These are phyloP conservation scores for Engystomops pustulosus DNA, from an alignment of 2,113 vertebrate genomes.

Conservation along the genomic window DNA sequence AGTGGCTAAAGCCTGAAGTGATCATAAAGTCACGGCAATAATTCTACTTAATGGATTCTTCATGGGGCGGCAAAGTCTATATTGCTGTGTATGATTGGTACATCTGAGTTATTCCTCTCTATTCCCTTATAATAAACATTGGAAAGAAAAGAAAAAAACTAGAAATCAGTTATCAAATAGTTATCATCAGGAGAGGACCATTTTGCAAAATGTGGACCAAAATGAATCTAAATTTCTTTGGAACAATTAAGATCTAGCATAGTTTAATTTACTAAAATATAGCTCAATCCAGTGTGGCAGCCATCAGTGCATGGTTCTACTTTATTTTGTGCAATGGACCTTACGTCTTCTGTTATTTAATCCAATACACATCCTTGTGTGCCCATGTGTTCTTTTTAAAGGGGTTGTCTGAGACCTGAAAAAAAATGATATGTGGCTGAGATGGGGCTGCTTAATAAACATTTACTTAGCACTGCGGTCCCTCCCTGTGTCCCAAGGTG, in stretches of 20 bases:
- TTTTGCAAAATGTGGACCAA: too few species aligned
- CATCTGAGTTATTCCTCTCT: conserved; percentile 13
- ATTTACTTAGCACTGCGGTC: too few species aligned
- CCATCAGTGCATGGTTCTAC: too few species aligned
- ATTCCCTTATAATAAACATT: neutral
- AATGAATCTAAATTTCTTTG: neutral
- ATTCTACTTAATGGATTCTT: conserved; percentile 42
- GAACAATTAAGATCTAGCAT: neutral
- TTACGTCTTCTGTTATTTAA: too few species aligned
- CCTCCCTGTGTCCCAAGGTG: too few species aligned
- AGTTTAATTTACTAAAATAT: too few species aligned
- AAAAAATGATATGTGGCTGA: too few species aligned
- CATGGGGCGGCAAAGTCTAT: neutral
- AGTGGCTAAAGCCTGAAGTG: conserved; percentile 44
- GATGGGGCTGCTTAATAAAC: too few species aligned
- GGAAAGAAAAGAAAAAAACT: neutral
- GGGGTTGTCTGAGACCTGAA: too few species aligned
- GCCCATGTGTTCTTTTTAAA: too few species aligned
- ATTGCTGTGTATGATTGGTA: neutral
- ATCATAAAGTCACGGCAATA: conserved; percentile 33
- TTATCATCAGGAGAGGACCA: neutral
- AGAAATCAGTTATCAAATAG: neutral
- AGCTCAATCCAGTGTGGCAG: too few species aligned
- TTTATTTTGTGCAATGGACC: too few species aligned
- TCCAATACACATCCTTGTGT: neutral